Base-by-base conservation (phyloP, 2,797 vertebrate genomes). In the Peromyscus attwateri region DNA sequence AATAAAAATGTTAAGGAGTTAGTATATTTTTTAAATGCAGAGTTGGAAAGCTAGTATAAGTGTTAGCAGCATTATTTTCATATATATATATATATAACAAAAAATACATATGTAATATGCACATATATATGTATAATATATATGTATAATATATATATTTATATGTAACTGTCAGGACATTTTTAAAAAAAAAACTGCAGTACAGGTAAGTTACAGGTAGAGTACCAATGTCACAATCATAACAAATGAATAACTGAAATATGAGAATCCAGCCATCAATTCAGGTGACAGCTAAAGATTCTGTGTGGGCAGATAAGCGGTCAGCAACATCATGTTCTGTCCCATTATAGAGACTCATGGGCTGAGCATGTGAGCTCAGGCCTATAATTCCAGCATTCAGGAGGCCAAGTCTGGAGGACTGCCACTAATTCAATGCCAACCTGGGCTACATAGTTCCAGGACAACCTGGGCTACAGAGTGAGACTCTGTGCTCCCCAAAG, bases 1-100 rank as follows among this genome's bases (percentile, higher is more conserved):
- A 21, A 83, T 19, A 85, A 73, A 77, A 92, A 88, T 89, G 34
- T 89, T 81, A 97, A 57, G 25, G 17, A 31, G 2, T 73, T 75
- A 55, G 19, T 66, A 55, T 71, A 91, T 94, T 84, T 46, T 66
- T 60, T 43, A 89, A 87, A 88, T 23, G 16, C n/a, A 46, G 16
- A 60, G 37, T 62, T 89, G 37, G 6, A 23, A 43, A 43, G 71
- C 21, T 62, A 37, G 11, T 66, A 6, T 55, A 84, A 96, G 37
- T 62, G 76, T 25, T 83, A 2, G 27, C 9, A 49, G 11, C 66
- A 84, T 66, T 16, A 70, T 75, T 89, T 76, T 89, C 34, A 52
- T 84, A 52, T 21, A 83, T 23, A 87, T 70, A 19, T 70, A 87
- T 23, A 87, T 70, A 19, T 70, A 87, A n/a, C 46, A 70, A 87